Percentiles rank a stretch among this genome's conserved stretches.
These are phyloP conservation scores for Sakesphorus luctuosus DNA, from an alignment of 2,113 vertebrate genomes.

Conservation along the genomic window DNA sequence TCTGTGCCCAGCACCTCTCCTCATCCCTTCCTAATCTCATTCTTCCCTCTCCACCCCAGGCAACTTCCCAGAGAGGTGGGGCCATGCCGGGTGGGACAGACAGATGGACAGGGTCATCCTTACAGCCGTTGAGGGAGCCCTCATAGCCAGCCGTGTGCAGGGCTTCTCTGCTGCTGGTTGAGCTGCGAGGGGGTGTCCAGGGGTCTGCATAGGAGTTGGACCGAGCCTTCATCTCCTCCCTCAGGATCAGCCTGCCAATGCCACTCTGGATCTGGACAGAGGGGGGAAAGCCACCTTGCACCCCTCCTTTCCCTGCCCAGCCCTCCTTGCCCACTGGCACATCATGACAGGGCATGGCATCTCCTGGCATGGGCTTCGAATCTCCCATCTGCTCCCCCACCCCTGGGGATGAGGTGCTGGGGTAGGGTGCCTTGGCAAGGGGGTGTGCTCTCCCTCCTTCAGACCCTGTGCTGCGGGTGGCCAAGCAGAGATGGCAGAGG, in stretches of 20 bases:
- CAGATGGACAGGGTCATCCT: constrained; percentile 50
- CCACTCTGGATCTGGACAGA: constrained; percentile 89
- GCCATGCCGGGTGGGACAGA: rapidly evolving
- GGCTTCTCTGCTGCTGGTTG: constrained; percentile 94
- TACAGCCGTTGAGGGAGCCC: constrained; percentile 95
- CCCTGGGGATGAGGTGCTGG: background rate
- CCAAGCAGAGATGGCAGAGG: background rate
- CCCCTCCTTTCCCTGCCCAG: background rate
- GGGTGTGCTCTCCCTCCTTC: background rate
- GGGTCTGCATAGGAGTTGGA: constrained; percentile 95
- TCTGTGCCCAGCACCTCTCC: background rate
- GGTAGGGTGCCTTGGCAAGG: background rate
- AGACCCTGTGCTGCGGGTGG: rapidly evolving
- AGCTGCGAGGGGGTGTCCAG: constrained; percentile 94
- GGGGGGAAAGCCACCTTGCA: rapidly evolving
- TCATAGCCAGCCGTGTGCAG: constrained; percentile 88
- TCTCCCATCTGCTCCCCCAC: background rate
- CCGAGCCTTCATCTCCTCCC: constrained; percentile 99
- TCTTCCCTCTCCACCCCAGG: background rate
- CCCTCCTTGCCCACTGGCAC: background rate
- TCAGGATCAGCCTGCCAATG: constrained; percentile 95
- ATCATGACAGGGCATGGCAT: rapidly evolving
- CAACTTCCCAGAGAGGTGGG: background rate
- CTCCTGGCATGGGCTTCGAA: rapidly evolving
- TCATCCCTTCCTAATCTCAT: background rate